Percentiles rank a stretch among this genome's conserved stretches.
Evolutionary conservation across 2,113 vertebrate genomes (phyloP).

Genomic region (Trinectes maculatus): DNA sequence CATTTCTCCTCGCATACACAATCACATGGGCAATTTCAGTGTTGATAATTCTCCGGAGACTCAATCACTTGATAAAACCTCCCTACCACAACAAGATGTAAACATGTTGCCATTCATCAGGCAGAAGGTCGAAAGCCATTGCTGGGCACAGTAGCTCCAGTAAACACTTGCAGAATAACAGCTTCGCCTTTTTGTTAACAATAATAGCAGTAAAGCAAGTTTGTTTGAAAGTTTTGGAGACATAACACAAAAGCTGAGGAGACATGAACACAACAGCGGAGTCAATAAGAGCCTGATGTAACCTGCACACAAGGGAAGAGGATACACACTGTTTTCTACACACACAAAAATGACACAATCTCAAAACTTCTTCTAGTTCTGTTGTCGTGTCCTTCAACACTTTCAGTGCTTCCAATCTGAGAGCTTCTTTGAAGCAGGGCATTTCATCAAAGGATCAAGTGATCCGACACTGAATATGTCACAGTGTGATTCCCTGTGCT

Average conservation of each 20-base stretch:
- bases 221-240: constrained; percentile 2
- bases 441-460: background rate
- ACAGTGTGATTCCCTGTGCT: background rate
- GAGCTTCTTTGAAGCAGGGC: background rate
- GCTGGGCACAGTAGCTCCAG: background rate
- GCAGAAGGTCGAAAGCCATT: background rate
- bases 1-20: constrained; percentile 17
- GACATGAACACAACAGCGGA: background rate
- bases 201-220: background rate
- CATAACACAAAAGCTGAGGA: background rate
- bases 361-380: background rate
- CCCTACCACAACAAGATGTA: background rate
- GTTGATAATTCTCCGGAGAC: background rate
- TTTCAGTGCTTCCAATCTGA: background rate
- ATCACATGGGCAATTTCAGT: background rate
- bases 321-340: too few species aligned
- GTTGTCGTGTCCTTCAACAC: background rate
- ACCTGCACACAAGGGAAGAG: background rate
- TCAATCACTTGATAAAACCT: constrained; percentile 11
- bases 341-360: background rate
- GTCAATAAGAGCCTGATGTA: background rate
- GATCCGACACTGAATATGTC: background rate
- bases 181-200: background rate
- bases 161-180: constrained; percentile 19
- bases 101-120: background rate